phyloP scores from a whole-genome alignment of 1,140 invertebrate genomes.

The Mesaphorura yosii region DNA sequence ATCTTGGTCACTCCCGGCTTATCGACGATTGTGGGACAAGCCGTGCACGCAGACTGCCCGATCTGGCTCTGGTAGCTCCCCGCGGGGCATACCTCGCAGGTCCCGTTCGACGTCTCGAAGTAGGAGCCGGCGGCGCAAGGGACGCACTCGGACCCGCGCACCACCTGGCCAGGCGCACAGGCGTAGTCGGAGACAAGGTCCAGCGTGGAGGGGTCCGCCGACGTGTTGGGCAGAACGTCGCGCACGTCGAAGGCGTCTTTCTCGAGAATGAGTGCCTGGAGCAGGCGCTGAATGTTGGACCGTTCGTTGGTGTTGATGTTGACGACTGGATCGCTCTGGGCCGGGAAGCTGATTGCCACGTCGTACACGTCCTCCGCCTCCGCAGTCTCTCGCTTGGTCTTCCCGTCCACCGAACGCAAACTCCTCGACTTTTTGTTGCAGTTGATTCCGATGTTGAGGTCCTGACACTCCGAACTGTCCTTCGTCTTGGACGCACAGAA shows the following conservation, averaged over 20 bases:
- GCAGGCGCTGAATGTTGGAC: conserved; percentile 62
- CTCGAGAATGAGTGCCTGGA: conserved; percentile 78
- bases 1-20: conserved; percentile 73
- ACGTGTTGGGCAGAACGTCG: conserved; percentile 82
- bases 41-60: conserved; percentile 73
- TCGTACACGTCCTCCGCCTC: conserved; percentile 54
- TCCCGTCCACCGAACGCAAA: conserved; percentile 39
- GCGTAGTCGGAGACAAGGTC: conserved; percentile 77
- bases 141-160: conserved; percentile 82
- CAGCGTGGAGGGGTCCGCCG: conserved; percentile 76
- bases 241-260: conserved; percentile 85
- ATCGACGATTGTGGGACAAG: conserved; percentile 76
- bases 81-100: conserved; percentile 69
- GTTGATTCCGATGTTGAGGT: conserved; percentile 75
- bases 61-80: conserved; percentile 90
- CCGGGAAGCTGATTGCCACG: conserved; percentile 62
- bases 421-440: conserved; percentile 47
- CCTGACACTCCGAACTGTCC: conserved; percentile 57
- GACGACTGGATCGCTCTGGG: conserved; percentile 78
- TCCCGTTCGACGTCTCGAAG: conserved; percentile 59
- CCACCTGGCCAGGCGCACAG: conserved; percentile 82
- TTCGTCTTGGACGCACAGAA: conserved; percentile 30
- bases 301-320: conserved; percentile 75
- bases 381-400: conserved; percentile 52
- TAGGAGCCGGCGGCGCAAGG: conserved; percentile 87